Conservation (phyloP, 2,113 vertebrate species). For the Phocoena sinus region DNA sequence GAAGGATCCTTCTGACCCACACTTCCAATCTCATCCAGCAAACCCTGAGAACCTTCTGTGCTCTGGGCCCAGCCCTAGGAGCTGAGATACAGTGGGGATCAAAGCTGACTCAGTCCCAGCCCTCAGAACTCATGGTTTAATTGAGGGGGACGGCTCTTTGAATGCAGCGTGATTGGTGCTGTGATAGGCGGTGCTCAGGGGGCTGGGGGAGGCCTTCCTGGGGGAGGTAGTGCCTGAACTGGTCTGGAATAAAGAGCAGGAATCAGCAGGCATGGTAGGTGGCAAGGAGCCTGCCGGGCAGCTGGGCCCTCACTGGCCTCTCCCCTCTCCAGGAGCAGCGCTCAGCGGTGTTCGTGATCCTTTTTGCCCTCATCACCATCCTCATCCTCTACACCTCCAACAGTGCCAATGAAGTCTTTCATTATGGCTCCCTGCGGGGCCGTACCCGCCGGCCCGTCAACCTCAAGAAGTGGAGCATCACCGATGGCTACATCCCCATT, state of each 20-base stretch:
- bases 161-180: background rate
- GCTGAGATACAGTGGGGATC: background rate
- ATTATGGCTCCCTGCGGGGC: constrained; percentile 75
- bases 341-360: constrained; percentile 86
- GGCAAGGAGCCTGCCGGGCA: fast-evolving
- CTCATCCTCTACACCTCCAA: constrained; percentile 95
- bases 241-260: background rate
- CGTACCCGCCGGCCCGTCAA: constrained; percentile 77
- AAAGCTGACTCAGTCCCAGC: background rate
- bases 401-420: constrained; percentile 83
- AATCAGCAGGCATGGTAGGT: fast-evolving
- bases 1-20: background rate
- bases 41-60: background rate
- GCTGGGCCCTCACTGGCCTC: background rate
- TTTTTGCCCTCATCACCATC: constrained; percentile 91
- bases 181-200: background rate
- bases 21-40: background rate
- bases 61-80: background rate
- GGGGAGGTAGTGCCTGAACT: background rate
- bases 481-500: constrained; percentile 85
- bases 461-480: constrained; percentile 90
- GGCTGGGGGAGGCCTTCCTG: background rate
- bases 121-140: background rate
- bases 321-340: constrained; percentile 85
- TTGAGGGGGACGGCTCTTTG: background rate